Evolutionary conservation across 2,888 invertebrate genomes (phyloP).

Genomic region (Apamea monoglypha): DNA sequence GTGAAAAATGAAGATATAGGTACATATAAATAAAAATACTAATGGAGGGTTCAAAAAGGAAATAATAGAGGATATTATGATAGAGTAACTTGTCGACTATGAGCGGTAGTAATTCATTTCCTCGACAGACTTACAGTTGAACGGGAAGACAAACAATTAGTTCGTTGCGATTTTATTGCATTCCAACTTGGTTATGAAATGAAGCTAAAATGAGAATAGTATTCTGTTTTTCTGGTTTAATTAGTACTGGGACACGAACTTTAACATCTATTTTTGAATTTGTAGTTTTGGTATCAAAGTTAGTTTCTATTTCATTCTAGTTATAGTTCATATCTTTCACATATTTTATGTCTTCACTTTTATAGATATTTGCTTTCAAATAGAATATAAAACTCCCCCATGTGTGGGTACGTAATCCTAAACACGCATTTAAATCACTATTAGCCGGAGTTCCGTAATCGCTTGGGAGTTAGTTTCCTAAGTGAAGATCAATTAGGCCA

Average conservation of each 20-base stretch:
- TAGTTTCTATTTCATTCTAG: background rate
- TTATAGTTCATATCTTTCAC: background rate
- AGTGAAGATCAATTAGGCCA: slow-evolving; percentile 83
- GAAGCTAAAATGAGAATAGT: slow-evolving; percentile 13
- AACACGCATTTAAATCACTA: slow-evolving; percentile 67
- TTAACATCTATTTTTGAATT: background rate
- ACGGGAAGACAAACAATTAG: slow-evolving; percentile 60
- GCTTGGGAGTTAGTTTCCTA: slow-evolving; percentile 78
- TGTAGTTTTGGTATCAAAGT: background rate
- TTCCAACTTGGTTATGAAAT: slow-evolving; percentile 40
- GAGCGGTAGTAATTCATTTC: slow-evolving; percentile 57
- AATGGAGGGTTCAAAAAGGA: slow-evolving; percentile 9
- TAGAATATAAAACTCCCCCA: slow-evolving; percentile 11
- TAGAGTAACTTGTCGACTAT: slow-evolving; percentile 56
- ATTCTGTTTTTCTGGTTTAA: slow-evolving; percentile 10
- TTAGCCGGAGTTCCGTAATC: slow-evolving; percentile 68
- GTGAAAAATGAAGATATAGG: background rate
- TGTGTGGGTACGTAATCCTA: slow-evolving; percentile 24
- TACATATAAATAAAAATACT: slow-evolving; percentile 5
- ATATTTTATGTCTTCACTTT: background rate
- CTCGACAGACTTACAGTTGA: slow-evolving; percentile 49
- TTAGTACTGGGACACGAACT: background rate
- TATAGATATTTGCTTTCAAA: background rate
- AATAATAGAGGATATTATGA: slow-evolving; percentile 43
- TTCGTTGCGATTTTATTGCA: slow-evolving; percentile 51